Evolutionary conservation across 2,888 invertebrate species (phyloP).

Genomic region (Cephus pygmeus): DNA sequence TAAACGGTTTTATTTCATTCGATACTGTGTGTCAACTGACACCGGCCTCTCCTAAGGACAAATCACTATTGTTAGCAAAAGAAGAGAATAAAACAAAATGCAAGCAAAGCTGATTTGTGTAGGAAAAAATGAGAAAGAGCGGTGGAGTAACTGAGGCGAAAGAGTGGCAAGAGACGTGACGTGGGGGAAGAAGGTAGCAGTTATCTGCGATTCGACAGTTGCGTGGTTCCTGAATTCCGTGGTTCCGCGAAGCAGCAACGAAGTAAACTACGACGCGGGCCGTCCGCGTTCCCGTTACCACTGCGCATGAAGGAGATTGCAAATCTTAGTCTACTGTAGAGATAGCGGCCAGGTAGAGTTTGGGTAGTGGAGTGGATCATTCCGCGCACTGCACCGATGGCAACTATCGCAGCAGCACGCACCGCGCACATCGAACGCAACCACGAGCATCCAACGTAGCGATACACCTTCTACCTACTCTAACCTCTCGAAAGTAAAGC

Average conservation of each 20-base stretch:
- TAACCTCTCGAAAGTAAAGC: constrained; percentile 7
- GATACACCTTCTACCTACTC: constrained; percentile 25
- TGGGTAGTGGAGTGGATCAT: constrained; percentile 12
- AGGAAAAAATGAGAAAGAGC: no score
- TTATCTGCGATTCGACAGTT: not conserved
- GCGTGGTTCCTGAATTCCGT: not conserved
- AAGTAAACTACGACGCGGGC: constrained; percentile 24
- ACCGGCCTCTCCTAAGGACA: no score
- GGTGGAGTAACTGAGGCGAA: no score
- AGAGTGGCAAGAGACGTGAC: no score
- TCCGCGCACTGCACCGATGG: constrained; percentile 52
- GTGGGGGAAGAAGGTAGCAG: no score
- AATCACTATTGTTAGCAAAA: no score
- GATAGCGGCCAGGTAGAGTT: constrained; percentile 4
- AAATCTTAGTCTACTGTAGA: not conserved
- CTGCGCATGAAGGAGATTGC: constrained; percentile 23
- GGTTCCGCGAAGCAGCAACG: not conserved
- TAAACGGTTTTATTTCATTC: no score
- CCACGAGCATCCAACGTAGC: constrained; percentile 21
- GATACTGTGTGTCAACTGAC: no score
- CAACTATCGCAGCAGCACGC: constrained; percentile 53
- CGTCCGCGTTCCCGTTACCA: constrained; percentile 17
- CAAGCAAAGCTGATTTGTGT: no score
- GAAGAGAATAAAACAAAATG: no score
- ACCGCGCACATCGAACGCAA: constrained; percentile 36